Conservation (phyloP, 2,888 invertebrate species). For the Gastrophysa polygoni region DNA sequence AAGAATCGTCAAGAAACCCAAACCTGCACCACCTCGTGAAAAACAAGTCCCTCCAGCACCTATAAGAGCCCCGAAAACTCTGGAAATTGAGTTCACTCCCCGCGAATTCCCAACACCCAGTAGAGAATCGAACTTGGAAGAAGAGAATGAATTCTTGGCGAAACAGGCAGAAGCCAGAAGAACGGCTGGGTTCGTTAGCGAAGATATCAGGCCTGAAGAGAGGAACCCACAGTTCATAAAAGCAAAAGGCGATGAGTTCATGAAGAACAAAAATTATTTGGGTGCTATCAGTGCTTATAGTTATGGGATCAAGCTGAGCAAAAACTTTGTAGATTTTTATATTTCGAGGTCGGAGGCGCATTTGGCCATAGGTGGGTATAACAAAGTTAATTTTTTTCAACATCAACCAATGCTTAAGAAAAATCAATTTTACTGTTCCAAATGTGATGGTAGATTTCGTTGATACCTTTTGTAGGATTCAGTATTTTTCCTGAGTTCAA, state of each 20-base stretch:
- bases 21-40: constrained; percentile 46
- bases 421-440: too few species aligned
- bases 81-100: constrained; percentile 75
- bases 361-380: constrained; percentile 60
- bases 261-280: constrained; percentile 73
- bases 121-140: constrained; percentile 71
- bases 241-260: constrained; percentile 81
- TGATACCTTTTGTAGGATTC: too few species aligned
- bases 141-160: constrained; percentile 81
- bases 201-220: constrained; percentile 78
- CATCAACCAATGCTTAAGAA: too few species aligned
- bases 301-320: constrained; percentile 76
- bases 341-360: constrained; percentile 83
- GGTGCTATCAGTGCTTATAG: constrained; percentile 84
- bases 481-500: too few species aligned
- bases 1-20: constrained; percentile 34
- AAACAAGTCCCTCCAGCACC: constrained; percentile 57
- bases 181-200: constrained; percentile 72
- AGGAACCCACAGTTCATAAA: constrained; percentile 82
- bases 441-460: too few species aligned
- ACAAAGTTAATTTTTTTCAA: too few species aligned
- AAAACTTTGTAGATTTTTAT: constrained; percentile 74
- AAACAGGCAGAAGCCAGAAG: constrained; percentile 78
- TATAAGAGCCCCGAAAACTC: constrained; percentile 63
- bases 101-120: constrained; percentile 82